Conservation (phyloP, 2,797 vertebrate species). For the Rhyacichthys aspro region DNA sequence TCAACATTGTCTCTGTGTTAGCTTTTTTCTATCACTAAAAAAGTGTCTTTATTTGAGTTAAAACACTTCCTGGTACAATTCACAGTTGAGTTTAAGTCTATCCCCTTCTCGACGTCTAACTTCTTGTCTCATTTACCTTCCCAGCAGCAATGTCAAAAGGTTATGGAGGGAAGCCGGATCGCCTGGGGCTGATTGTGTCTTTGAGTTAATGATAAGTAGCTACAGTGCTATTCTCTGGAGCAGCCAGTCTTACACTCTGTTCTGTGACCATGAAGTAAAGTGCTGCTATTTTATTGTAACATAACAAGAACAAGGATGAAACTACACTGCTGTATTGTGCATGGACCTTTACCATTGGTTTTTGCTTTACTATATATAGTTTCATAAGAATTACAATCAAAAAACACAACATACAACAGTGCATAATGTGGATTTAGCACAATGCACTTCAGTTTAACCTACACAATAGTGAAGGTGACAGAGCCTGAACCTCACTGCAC, state of each 20-base stretch:
- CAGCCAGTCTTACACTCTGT: conserved; percentile 44
- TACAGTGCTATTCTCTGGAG: conserved; percentile 69
- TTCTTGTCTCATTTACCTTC: conserved; percentile 74
- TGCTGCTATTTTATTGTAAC: conserved; percentile 21
- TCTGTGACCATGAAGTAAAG: conserved; percentile 43
- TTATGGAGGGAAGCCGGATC: conserved; percentile 69
- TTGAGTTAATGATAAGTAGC: conserved; percentile 80
- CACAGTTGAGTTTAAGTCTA: conserved; percentile 52
- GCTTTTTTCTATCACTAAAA: conserved; percentile 3
- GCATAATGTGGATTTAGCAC: conserved; percentile 44
- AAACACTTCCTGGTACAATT: conserved; percentile 46
- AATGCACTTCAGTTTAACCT: conserved; percentile 61
- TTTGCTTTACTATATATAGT: conserved; percentile 1
- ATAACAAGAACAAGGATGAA: conserved; percentile 5
- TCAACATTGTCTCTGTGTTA: conserved; percentile 9
- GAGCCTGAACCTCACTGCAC: conserved; percentile 43
- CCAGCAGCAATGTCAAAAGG: conserved; percentile 78
- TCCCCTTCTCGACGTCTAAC: conserved; percentile 41
- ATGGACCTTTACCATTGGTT: too few species aligned
- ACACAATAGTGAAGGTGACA: conserved; percentile 56
- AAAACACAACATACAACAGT: conserved; percentile 33
- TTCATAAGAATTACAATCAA: conserved; percentile 23
- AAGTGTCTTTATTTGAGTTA: conserved; percentile 23
- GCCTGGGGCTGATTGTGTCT: conserved; percentile 75
- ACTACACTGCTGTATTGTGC: not conserved